These are phyloP conservation scores for Andrena bicolor DNA, from an alignment of 2,888 invertebrate genomes.

Conservation along the genomic window DNA sequence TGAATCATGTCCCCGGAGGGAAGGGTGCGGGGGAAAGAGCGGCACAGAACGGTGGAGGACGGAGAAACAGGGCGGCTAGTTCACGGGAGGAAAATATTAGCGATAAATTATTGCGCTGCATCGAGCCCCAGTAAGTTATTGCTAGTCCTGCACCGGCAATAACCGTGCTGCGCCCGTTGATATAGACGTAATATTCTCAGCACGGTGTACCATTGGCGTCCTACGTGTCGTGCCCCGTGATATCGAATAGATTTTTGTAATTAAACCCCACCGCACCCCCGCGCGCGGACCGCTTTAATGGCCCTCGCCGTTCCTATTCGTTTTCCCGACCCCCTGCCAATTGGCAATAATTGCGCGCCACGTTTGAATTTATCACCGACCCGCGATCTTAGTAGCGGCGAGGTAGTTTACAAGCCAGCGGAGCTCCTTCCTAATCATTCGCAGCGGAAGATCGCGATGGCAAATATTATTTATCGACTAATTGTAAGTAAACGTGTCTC, in stretches of 20 bases:
- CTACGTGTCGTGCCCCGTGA: conserved; percentile 26
- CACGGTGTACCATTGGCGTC: conserved; percentile 56
- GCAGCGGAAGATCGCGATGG: neutral
- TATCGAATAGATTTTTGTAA: conserved; percentile 67
- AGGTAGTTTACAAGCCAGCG: neutral
- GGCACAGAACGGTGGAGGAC: neutral
- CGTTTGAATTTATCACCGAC: conserved; percentile 18
- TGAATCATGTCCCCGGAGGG: conserved; percentile 66
- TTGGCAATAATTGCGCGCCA: conserved; percentile 47
- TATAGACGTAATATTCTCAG: conserved; percentile 74
- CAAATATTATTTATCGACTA: conserved; percentile 6
- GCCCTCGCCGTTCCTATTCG: conserved; percentile 39
- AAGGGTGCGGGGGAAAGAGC: conserved; percentile 25
- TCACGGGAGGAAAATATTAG: conserved; percentile 71
- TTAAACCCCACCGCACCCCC: conserved; percentile 63
- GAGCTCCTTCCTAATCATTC: too few species aligned
- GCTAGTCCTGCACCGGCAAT: conserved; percentile 69
- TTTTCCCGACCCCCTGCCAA: conserved; percentile 26
- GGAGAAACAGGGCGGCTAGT: conserved; percentile 57
- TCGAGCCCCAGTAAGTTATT: conserved; percentile 72
- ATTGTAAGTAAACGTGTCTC: neutral
- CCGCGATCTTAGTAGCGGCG: neutral
- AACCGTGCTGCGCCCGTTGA: conserved; percentile 64
- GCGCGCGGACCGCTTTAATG: conserved; percentile 2
- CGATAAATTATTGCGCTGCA: conserved; percentile 74